These are phyloP conservation scores for Dermochelys coriacea DNA, from an alignment of 2,797 vertebrate genomes.

Conservation along the genomic window DNA sequence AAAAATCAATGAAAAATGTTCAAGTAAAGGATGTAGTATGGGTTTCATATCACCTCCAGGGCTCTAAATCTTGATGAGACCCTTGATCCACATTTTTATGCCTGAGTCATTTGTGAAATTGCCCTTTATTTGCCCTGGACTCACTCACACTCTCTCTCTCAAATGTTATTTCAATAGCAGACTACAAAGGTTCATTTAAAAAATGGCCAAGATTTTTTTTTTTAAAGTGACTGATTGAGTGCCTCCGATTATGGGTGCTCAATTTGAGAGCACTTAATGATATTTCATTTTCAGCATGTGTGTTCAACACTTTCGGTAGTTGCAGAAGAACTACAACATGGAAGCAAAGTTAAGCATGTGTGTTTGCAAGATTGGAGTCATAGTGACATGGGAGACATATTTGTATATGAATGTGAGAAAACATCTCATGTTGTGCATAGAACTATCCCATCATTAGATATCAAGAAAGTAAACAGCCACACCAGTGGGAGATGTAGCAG, in stretches of 20 bases:
- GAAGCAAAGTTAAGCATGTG: fast-evolving
- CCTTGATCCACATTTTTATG: background rate
- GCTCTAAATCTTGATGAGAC: background rate
- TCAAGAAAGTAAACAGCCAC: background rate
- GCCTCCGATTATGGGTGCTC: background rate
- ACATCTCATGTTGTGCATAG: background rate
- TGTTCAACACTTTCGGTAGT: background rate
- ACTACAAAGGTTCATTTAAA: background rate
- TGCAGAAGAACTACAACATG: background rate
- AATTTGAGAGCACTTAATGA: background rate
- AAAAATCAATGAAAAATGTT: background rate
- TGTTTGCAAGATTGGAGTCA: background rate
- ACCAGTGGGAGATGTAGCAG: background rate
- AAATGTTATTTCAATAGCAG: background rate
- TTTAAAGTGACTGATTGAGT: background rate
- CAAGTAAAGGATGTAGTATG: background rate
- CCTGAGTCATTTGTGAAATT: background rate
- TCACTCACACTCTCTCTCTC: too few relatives aligned
- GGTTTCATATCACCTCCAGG: background rate
- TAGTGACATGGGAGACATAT: background rate
- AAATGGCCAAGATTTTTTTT: background rate
- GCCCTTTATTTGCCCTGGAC: background rate
- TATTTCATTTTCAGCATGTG: background rate
- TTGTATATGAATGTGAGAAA: background rate
- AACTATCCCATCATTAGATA: fast-evolving